These are phyloP conservation scores for Alfaro cultratus DNA, from an alignment of 2,797 vertebrate species.

Conservation along the genomic window DNA sequence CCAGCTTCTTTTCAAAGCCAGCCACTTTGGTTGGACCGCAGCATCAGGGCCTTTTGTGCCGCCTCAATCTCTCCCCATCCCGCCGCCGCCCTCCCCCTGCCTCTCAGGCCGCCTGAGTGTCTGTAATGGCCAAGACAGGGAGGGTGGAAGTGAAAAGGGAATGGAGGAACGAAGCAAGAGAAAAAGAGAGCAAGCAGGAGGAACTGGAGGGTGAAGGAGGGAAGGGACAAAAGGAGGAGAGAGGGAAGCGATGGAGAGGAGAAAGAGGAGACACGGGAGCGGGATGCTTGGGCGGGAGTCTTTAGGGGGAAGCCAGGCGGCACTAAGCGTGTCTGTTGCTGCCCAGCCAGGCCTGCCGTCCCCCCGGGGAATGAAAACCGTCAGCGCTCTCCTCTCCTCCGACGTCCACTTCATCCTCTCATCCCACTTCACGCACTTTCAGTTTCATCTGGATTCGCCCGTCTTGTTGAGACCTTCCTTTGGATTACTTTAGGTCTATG, in stretches of 20 bases:
- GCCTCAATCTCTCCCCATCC: slow-evolving; percentile 51
- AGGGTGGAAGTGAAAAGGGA: slow-evolving; percentile 53
- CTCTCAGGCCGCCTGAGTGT: slow-evolving; percentile 83
- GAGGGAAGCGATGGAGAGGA: slow-evolving; percentile 59
- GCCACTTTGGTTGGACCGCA: slow-evolving; percentile 89
- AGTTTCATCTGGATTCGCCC: slow-evolving; percentile 30
- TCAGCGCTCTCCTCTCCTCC: slow-evolving; percentile 24
- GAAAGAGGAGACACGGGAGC: slow-evolving; percentile 78
- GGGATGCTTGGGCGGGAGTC: slow-evolving; percentile 85
- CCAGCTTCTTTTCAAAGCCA: slow-evolving; percentile 87
- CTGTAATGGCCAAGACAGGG: slow-evolving; percentile 92
- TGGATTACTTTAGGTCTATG: slow-evolving; percentile 31
- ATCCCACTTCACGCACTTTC: slow-evolving; percentile 31
- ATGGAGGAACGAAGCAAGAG: slow-evolving; percentile 79
- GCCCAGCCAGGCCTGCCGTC: slow-evolving; percentile 95
- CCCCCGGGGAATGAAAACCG: slow-evolving; percentile 88
- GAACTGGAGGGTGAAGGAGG: slow-evolving; percentile 84
- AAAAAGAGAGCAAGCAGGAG: slow-evolving; percentile 77
- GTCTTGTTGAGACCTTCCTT: slow-evolving; percentile 44
- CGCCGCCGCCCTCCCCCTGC: slow-evolving; percentile 43
- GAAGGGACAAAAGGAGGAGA: slow-evolving; percentile 76
- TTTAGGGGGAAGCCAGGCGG: slow-evolving; percentile 96
- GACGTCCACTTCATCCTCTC: slow-evolving; percentile 35
- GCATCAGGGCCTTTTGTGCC: slow-evolving; percentile 92
- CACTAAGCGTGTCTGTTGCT: slow-evolving; percentile 96